Evolutionary conservation across 2,888 invertebrate genomes (phyloP), one percentile per base, ranked within the genome.

Genomic region (Yponomeuta sedellus): DNA sequence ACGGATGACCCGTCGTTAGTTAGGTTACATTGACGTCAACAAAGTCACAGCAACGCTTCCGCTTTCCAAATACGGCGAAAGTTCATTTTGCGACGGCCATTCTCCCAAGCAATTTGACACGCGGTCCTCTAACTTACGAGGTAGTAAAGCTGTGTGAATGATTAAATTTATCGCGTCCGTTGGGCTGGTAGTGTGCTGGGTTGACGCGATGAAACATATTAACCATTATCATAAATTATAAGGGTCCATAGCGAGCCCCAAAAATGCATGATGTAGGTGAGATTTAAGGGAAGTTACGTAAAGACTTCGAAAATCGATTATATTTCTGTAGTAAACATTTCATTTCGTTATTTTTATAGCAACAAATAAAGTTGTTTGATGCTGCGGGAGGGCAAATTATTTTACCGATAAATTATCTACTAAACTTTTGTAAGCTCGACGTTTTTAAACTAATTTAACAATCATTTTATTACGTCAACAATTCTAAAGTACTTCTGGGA

Each of bases 1-100:
- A 75, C 77, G 74, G 74, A 74, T 81, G 80, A 81, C 78, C 77
- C 70, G 75, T 73, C 75, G 71, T 75, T 78, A 75, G 78, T 79
- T 80, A 78, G 73, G 71, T 71, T 71, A 73, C 79, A 78, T 78
- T 81, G 80, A 82, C 77, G 76, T 77, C 73, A 70, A 72, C 69
- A 70, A 73, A 74, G 75, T 75, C 71, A 71, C 70, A 58, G 71
- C 68, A 69, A 70, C 70, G 69, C 73, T 63, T 67, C 72, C 74
- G 71, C 71, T 75, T 72, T 71, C 71, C 72, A 75, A 76, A 78
- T 74, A 71, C 69, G 72, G 70, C 44, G 69, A 72, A 72, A 76
- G 73, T 77, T 73, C 74, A 76, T 79, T 79, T 77, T 71, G 70
- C 68, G 73, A 73, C 77, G 73, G 73, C 70, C 72, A 69, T 67